Evolutionary conservation across 2,113 vertebrate genomes (phyloP), one percentile per base, ranked within the genome.

Genomic region (Cebus imitator): DNA sequence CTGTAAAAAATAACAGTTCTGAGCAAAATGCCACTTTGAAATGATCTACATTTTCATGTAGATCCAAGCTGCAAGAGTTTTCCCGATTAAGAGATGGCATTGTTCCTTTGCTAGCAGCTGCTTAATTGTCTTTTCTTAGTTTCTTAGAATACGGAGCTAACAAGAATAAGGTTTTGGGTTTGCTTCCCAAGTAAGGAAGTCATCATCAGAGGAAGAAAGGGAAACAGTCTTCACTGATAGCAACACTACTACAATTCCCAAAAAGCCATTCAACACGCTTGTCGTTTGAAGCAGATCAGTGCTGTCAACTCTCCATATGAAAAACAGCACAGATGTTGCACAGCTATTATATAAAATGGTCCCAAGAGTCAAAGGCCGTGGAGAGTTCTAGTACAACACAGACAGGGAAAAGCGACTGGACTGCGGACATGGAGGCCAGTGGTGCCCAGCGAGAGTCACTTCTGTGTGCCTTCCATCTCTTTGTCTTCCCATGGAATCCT

Each of bases 401-500:
- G 73, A 14, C 20, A 30, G 16, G 21, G 21, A 23, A 8, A 37
- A 40, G 16, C 57, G 32, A 30, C 13, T 0, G 17, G 27, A 10
- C 12, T 3, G 6, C 0, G 58, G 43, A 48, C 4, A 3, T 5
- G 25, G 40, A 81, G 70, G 57, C n/a, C 32, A 18, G 25, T 13
- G 32, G 50, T 12, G 20, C 17, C 43, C 7, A 48, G 64, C 32
- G 25, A 85, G 40, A 37, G 81, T 78, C 81, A 1, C 16, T 21
- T 57, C 35, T 8, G 1, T 4, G 48, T 21, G n/a, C n/a, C 43
- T 73, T 27, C 30, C 0, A 12, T 1, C 1, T 35, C 14, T 18
- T 10, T 40, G 35, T 48, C 27, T 57, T 50, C 27, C 66, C 16
- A 25, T 3, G 9, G 20, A 9, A 0, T 75, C 88, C 52, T 13